These are phyloP conservation scores for Catagonus wagneri DNA, from an alignment of 2,113 vertebrate species.

Conservation along the genomic window DNA sequence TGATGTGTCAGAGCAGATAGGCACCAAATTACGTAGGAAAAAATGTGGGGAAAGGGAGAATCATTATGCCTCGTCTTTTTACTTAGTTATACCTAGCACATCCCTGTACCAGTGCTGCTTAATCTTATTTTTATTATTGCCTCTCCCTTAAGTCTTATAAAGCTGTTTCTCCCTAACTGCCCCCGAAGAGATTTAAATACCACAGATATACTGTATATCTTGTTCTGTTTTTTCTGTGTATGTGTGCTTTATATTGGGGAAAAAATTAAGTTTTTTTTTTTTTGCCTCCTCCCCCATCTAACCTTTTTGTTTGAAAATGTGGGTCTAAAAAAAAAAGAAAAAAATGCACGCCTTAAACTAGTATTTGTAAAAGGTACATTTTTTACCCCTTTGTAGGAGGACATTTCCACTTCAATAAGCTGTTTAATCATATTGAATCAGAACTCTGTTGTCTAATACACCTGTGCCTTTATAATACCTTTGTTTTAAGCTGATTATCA, in stretches of 20 bases:
- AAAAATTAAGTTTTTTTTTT: neutral
- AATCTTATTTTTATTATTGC: neutral
- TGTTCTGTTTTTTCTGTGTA: neutral
- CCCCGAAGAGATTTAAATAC: neutral
- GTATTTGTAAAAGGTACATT: constrained; percentile 7
- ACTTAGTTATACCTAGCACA: neutral
- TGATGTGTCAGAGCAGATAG: neutral
- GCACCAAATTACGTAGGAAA: neutral
- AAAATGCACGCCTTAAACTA: neutral
- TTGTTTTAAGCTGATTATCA: constrained; percentile 73
- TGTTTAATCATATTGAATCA: constrained; percentile 55
- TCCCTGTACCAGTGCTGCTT: neutral
- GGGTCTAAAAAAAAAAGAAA: no score
- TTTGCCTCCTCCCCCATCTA: neutral
- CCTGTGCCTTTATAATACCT: constrained; percentile 69
- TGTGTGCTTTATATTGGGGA: neutral
- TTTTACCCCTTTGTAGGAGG: constrained; percentile 21
- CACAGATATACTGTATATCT: neutral
- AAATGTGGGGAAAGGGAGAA: neutral
- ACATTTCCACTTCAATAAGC: constrained; percentile 56
- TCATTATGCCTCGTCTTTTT: neutral
- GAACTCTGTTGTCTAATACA: constrained; percentile 64
- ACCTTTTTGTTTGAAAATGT: constrained; percentile 14
- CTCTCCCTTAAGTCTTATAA: neutral
- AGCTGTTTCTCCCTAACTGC: neutral